Conservation (phyloP, 2,113 vertebrate species). For the Callorhinus ursinus region DNA sequence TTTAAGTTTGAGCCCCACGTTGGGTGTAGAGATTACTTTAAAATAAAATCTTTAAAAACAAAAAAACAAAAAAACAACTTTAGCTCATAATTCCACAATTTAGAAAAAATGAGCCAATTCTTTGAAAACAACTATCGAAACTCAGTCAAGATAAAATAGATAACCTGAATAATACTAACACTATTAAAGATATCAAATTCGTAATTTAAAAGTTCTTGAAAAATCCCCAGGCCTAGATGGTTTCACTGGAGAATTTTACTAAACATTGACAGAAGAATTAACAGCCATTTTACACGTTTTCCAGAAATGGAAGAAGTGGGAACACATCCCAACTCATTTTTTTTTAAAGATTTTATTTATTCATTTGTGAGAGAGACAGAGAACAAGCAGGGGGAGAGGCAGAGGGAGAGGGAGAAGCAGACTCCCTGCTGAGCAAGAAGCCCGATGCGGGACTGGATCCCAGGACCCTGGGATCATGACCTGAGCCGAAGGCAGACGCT, state of each 20-base stretch:
- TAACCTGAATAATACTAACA: background rate
- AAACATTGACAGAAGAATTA: background rate
- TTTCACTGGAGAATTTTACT: background rate
- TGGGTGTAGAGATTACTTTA: too few relatives aligned
- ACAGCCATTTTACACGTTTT: background rate
- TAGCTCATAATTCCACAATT: background rate
- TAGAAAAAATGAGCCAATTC: background rate
- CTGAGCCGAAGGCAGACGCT: too few relatives aligned
- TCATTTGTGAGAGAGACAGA: too few relatives aligned
- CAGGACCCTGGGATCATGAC: too few relatives aligned
- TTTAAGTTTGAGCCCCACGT: too few relatives aligned
- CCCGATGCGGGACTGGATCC: too few relatives aligned
- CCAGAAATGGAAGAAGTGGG: background rate
- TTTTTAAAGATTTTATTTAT: too few relatives aligned
- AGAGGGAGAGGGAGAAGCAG: too few relatives aligned
- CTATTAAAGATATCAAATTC: background rate
- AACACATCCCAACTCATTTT: background rate
- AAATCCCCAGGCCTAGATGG: background rate
- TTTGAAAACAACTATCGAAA: background rate
- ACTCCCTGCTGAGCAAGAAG: too few relatives aligned
- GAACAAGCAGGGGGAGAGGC: too few relatives aligned
- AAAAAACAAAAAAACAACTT: background rate
- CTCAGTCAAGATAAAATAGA: background rate
- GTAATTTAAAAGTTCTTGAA: background rate
- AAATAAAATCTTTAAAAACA: too few relatives aligned